Conservation (phyloP, 2,888 invertebrate genomes). For the Crepidodera aurea region DNA sequence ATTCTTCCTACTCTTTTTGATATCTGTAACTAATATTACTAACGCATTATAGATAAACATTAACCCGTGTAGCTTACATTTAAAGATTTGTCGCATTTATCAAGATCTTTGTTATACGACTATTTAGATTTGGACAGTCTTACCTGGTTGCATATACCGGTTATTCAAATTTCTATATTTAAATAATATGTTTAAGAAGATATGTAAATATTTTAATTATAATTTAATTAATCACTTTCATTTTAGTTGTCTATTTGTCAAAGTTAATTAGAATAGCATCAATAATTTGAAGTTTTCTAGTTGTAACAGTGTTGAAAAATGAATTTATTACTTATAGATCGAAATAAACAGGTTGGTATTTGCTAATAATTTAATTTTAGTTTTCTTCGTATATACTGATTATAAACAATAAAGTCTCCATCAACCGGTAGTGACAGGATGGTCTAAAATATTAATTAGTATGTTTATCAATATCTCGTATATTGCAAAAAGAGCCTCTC, state of each 20-base stretch:
- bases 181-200: neutral
- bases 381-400: no score
- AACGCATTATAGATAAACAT: neutral
- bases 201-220: conserved; percentile 6
- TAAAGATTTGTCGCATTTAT: conserved; percentile 2
- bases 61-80: neutral
- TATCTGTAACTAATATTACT: neutral
- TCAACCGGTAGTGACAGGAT: no score
- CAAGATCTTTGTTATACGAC: neutral
- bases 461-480: no score
- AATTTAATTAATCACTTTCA: conserved; percentile 3
- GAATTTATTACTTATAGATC: no score
- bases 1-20: conserved; percentile 6
- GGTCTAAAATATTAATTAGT: no score
- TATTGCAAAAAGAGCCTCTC: no score
- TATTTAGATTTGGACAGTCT: conserved; percentile 2
- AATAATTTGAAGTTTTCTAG: no score
- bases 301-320: no score
- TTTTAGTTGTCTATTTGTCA: conserved; percentile 1
- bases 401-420: no score
- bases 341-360: no score
- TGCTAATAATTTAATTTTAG: no score
- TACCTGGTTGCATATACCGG: conserved; percentile 2
- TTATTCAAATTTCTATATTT: conserved; percentile 3
- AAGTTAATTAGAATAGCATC: neutral